Conservation (phyloP, 2,113 vertebrate genomes). For the Motacilla alba region DNA sequence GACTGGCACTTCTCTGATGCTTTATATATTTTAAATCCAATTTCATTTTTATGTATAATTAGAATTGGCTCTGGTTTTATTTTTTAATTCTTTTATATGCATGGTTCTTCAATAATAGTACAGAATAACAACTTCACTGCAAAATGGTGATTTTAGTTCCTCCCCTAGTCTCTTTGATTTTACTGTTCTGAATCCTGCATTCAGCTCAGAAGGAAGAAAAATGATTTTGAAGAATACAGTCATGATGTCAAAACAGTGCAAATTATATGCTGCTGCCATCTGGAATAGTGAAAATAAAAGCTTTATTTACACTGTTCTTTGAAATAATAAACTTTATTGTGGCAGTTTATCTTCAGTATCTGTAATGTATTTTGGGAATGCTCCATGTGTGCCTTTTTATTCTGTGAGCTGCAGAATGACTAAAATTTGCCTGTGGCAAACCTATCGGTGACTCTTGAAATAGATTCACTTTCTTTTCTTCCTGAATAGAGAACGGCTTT, state of each 20-base stretch:
- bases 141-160: slow-evolving; percentile 38
- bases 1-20: neutral
- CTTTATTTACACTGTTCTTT: slow-evolving; percentile 67
- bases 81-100: slow-evolving; percentile 5
- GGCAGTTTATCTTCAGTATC: slow-evolving; percentile 21
- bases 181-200: slow-evolving; percentile 38
- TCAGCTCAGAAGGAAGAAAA: slow-evolving; percentile 42
- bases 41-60: slow-evolving; percentile 10
- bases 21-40: slow-evolving; percentile 19
- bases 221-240: slow-evolving; percentile 59
- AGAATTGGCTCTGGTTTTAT: neutral
- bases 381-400: slow-evolving; percentile 43
- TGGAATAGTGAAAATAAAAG: slow-evolving; percentile 69
- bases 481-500: neutral
- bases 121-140: neutral
- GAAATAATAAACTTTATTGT: slow-evolving; percentile 59
- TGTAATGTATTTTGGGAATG: slow-evolving; percentile 29
- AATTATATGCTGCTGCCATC: slow-evolving; percentile 64
- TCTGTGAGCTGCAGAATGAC: slow-evolving; percentile 22
- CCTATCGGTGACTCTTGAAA: slow-evolving; percentile 4
- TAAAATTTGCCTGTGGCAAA: slow-evolving; percentile 32
- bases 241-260: slow-evolving; percentile 66
- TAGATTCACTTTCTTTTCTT: neutral
- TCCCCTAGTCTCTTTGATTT: slow-evolving; percentile 12
- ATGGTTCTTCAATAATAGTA: neutral